A percentile compares a stretch with the other conserved stretches of the same genome.
Conservation (phyloP, 2,113 vertebrate species). For the Pygathrix nemaeus region DNA sequence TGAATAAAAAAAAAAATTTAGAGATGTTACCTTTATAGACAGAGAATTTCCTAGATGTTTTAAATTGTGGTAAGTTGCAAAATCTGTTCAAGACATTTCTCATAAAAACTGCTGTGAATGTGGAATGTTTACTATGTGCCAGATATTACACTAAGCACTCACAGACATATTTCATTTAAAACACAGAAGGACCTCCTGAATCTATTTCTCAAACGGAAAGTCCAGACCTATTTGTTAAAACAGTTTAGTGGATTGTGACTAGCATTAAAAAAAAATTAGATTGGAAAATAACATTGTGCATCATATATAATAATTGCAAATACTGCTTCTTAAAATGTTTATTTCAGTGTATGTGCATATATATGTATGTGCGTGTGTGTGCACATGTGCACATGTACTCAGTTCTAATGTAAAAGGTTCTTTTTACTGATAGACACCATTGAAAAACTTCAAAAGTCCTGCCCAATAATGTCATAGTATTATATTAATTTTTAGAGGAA, state of each 20-base stretch:
- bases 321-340: neutral
- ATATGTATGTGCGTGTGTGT: neutral
- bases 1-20: neutral
- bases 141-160: neutral
- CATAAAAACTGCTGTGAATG: neutral
- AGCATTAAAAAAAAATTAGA: neutral
- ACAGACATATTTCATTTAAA: slow-evolving; percentile 10
- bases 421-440: neutral
- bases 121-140: neutral
- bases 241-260: neutral
- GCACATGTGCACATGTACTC: neutral
- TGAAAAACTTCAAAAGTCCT: slow-evolving; percentile 30
- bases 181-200: slow-evolving; percentile 33
- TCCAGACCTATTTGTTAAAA: slow-evolving; percentile 26
- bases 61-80: neutral
- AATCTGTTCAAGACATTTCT: slow-evolving; percentile 4
- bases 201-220: slow-evolving; percentile 17
- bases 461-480: neutral
- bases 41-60: neutral
- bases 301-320: neutral
- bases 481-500: slow-evolving; percentile 47
- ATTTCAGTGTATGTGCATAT: neutral
- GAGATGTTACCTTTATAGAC: neutral
- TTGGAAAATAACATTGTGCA: neutral
- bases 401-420: neutral